Percentiles rank a stretch among this genome's conserved stretches.
These are phyloP conservation scores for Limnephilus marmoratus DNA, from an alignment of 2,888 invertebrate species.

Conservation along the genomic window DNA sequence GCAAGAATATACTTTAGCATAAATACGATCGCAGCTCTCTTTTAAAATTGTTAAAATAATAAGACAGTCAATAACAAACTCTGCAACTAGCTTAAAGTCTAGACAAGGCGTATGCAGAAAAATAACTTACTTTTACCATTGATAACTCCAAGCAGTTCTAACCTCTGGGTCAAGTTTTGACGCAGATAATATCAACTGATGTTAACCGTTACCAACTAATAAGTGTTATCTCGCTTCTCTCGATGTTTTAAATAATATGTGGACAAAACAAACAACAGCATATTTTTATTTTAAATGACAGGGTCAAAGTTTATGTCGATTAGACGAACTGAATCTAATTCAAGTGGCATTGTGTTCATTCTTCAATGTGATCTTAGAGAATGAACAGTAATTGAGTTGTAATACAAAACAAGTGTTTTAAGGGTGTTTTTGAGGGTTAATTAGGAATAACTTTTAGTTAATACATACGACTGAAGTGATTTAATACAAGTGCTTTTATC, in stretches of 20 bases:
- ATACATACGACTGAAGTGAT: not conserved
- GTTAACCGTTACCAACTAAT: not conserved
- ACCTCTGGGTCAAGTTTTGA: not conserved
- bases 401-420: not conserved
- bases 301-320: not conserved
- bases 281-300: not conserved
- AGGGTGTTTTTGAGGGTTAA: not conserved
- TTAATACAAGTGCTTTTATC: not conserved
- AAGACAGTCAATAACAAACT: not conserved
- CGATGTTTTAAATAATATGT: not conserved
- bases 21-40: not conserved
- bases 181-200: not conserved
- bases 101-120: not conserved
- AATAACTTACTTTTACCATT: not conserved
- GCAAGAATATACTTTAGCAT: too few species aligned
- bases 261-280: not conserved
- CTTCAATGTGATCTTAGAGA: not conserved
- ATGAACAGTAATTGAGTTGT: not conserved
- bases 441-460: too few species aligned
- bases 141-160: not conserved
- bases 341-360: not conserved
- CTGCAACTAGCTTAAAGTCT: not conserved
- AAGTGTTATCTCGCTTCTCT: not conserved
- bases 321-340: not conserved
- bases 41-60: not conserved